Conservation (phyloP, 2,888 invertebrate species). For the Pandemis cinnamomeana region DNA sequence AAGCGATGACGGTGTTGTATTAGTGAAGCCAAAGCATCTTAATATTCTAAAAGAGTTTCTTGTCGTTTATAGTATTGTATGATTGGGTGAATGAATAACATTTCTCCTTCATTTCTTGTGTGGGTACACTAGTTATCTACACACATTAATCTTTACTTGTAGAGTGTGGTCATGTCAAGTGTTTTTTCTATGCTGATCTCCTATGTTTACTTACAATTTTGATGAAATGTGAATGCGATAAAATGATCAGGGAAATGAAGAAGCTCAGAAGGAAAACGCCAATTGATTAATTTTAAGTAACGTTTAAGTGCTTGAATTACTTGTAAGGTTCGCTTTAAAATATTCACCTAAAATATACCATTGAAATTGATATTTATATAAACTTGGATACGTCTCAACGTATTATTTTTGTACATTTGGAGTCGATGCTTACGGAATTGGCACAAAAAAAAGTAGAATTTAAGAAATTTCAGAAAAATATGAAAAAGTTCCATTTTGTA, state of each 20-base stretch:
- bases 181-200: slow-evolving; percentile 72
- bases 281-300: slow-evolving; percentile 75
- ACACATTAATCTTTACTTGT: slow-evolving; percentile 56
- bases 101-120: slow-evolving; percentile 62
- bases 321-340: slow-evolving; percentile 69
- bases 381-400: slow-evolving; percentile 70
- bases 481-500: slow-evolving; percentile 77
- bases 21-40: slow-evolving; percentile 56
- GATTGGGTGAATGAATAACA: slow-evolving; percentile 70
- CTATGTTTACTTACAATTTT: slow-evolving; percentile 79
- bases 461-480: slow-evolving; percentile 68
- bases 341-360: slow-evolving; percentile 70
- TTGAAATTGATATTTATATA: slow-evolving; percentile 72
- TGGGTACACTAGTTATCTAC: slow-evolving; percentile 62
- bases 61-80: slow-evolving; percentile 59
- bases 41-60: slow-evolving; percentile 55
- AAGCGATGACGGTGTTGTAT: slow-evolving; percentile 43
- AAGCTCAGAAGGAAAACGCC: slow-evolving; percentile 79
- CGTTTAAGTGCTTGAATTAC: slow-evolving; percentile 75
- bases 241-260: slow-evolving; percentile 55
- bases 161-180: slow-evolving; percentile 74
- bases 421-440: slow-evolving; percentile 81
- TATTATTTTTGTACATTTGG: slow-evolving; percentile 80
- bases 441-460: slow-evolving; percentile 65
- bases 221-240: slow-evolving; percentile 70